Conservation (phyloP, 2,797 vertebrate species). For the Acanthurus lineatus region DNA sequence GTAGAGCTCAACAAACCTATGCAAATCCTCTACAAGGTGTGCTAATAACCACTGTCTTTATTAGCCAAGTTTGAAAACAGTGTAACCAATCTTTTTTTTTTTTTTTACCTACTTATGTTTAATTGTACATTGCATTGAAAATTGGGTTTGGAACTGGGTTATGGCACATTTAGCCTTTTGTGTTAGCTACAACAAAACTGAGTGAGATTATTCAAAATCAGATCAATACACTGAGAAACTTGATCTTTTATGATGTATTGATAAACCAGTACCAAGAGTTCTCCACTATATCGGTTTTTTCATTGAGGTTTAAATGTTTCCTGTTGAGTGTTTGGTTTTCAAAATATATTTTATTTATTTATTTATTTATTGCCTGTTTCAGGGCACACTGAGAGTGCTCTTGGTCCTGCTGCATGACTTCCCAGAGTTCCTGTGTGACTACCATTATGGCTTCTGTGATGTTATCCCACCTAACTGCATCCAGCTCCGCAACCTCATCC, state of each 20-base stretch:
- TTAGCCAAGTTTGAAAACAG: not conserved
- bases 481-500: conserved; percentile 98
- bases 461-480: conserved; percentile 99
- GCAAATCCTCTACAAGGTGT: conserved; percentile 99
- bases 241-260: too few species aligned
- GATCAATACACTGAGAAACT: too few species aligned
- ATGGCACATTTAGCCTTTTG: not conserved
- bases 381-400: conserved; percentile 98
- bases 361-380: conserved; percentile 5
- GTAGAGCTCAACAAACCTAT: conserved; percentile 99
- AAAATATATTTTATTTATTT: not conserved
- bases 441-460: conserved; percentile 99
- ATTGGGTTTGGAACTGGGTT: not conserved
- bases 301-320: not conserved
- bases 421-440: conserved; percentile 99
- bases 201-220: not conserved
- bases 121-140: not conserved
- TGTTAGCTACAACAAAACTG: not conserved
- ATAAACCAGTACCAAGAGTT: too few species aligned
- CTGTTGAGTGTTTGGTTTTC: not conserved
- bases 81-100: not conserved
- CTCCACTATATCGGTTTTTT: too few species aligned
- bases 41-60: not conserved
- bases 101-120: not conserved
- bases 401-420: conserved; percentile 98